Evolutionary conservation across 2,888 invertebrate genomes (phyloP).

Genomic region (Thumatha senex): DNA sequence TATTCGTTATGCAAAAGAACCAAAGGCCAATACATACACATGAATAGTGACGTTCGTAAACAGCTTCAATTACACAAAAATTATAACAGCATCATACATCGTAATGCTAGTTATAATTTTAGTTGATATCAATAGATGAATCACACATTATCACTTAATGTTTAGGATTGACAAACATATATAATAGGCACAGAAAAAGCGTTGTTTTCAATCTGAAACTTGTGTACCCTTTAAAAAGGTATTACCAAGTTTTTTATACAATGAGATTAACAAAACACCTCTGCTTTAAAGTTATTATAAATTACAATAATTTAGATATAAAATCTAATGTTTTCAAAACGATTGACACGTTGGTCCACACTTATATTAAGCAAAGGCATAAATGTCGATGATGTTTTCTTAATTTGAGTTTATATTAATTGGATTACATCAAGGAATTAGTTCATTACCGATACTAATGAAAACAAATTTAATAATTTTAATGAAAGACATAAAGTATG

Average conservation of each 20-base stretch:
- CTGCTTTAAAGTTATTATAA: constrained; percentile 53
- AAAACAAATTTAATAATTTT: background rate
- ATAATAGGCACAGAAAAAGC: constrained; percentile 32
- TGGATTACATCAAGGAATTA: too few species aligned
- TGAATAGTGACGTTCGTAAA: too few species aligned
- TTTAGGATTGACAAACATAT: constrained; percentile 22
- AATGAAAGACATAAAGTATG: background rate
- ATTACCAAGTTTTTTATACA: constrained; percentile 11
- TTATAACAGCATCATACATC: constrained; percentile 1
- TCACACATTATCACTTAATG: constrained; percentile 10
- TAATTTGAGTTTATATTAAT: constrained; percentile 23
- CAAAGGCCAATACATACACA: too few species aligned
- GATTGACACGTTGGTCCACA: constrained; percentile 80
- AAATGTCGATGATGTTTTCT: constrained; percentile 49
- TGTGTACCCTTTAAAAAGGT: constrained; percentile 36
- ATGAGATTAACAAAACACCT: constrained; percentile 67
- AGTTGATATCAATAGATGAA: constrained; percentile 17
- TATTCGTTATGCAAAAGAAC: too few species aligned
- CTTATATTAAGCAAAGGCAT: constrained; percentile 76
- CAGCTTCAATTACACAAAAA: background rate
- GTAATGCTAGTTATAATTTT: constrained; percentile 2
- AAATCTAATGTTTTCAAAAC: constrained; percentile 70
- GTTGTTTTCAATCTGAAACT: constrained; percentile 20
- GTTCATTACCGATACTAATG: background rate
- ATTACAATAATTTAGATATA: constrained; percentile 59